Base-by-base conservation (phyloP, 1,140 invertebrate genomes). In the Drosophila simulans region DNA sequence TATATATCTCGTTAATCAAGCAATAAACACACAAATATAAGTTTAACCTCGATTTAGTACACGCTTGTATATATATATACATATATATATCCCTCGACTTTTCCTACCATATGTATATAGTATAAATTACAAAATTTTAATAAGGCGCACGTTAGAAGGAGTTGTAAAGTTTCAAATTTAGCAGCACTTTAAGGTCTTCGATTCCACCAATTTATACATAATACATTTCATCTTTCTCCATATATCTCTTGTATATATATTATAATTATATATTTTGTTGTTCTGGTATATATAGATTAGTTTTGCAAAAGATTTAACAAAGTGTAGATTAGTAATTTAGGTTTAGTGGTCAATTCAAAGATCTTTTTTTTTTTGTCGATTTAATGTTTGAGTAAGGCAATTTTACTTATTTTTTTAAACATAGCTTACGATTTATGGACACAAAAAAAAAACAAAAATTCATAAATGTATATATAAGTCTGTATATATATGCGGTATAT, bases 11-110 rank as follows among this genome's bases (percentile, higher is more conserved):
- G 46, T 46, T 46, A 59, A 68, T 81, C 64, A 86, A 86, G 82
- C 82, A 70, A 69, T 84, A 84, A 77, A 82, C 83, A 86, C 77
- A 86, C 78, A 82, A 73, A 83, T 74, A 80, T 70, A 77, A 31
- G 65, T 63, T 59, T 58, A 69, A 45, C 34, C 51, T 39, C 15
- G 11, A 27, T 57, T 62, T 66, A 58, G 56, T 58, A 66, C 40
- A 74, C 51, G 8, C 35, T 77, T 69, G 58, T 76, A 75, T 73
- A 72, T 73, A 31, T 31, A 31, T 31, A 64, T 73, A 72, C 64
- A 31, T 31, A 31, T 31, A 64, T 73, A 74, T 73, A 60, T 63
- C 35, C 25, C 22, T 63, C 20, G 27, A 66, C 58, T 17, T 40
- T 35, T 34, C 35, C 35, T 54, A 39, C 39, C 43, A 22, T 22